Evolutionary conservation across 2,113 vertebrate species (phyloP).

Genomic region (Rattus norvegicus): DNA sequence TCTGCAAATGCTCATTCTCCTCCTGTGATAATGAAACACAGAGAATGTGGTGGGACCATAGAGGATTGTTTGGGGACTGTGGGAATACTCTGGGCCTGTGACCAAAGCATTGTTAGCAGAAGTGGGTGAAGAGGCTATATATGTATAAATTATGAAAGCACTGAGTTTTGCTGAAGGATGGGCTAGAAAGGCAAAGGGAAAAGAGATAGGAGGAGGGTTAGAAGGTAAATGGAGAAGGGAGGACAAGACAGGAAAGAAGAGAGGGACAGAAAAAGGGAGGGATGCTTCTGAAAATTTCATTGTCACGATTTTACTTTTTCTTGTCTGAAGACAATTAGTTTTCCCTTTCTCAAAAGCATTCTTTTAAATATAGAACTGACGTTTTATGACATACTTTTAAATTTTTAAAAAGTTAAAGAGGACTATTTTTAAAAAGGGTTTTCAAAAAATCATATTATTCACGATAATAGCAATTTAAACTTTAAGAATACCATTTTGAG

Average conservation of each 20-base stretch:
- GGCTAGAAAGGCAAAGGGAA: background rate
- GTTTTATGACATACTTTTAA: background rate
- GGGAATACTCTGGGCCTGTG: background rate
- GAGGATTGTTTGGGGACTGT: background rate
- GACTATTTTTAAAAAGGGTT: background rate
- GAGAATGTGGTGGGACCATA: background rate
- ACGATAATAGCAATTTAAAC: background rate
- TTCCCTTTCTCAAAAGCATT: background rate
- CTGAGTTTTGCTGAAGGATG: background rate
- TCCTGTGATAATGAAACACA: background rate
- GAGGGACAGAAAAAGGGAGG: rapidly evolving
- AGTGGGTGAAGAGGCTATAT: background rate
- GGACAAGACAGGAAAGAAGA: rapidly evolving
- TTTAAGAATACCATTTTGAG: background rate
- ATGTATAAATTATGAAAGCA: background rate
- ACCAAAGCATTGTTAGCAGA: background rate
- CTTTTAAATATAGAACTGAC: constrained; percentile 20
- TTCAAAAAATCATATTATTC: background rate
- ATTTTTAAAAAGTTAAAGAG: background rate
- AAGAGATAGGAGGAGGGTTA: rapidly evolving
- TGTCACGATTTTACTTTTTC: background rate
- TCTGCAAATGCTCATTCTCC: background rate
- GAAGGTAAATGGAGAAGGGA: background rate
- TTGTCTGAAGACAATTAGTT: background rate
- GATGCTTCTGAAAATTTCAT: background rate